Percentiles rank a stretch among this genome's conserved stretches.
These are phyloP conservation scores for Charina bottae DNA, from an alignment of 2,113 vertebrate species.

Conservation along the genomic window DNA sequence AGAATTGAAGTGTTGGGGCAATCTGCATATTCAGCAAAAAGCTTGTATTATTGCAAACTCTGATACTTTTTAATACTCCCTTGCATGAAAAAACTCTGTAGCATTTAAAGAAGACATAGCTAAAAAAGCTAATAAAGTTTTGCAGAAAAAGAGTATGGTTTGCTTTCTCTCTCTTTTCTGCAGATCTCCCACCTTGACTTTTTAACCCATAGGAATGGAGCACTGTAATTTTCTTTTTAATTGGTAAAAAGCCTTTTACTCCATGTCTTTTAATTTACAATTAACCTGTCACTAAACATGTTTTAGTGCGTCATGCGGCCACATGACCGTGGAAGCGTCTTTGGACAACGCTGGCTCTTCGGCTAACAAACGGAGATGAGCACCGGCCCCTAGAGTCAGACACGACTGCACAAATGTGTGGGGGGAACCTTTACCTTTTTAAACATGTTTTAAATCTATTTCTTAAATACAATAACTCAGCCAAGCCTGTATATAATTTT, in stretches of 20 bases:
- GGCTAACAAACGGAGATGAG: no score
- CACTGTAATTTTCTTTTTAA: background rate
- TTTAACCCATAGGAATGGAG: background rate
- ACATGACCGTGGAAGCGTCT: no score
- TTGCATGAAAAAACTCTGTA: background rate
- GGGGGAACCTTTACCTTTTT: no score
- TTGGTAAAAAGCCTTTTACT: slow-evolving; percentile 9
- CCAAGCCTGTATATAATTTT: slow-evolving; percentile 34
- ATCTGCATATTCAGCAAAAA: background rate
- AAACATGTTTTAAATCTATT: slow-evolving; percentile 41
- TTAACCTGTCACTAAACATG: background rate
- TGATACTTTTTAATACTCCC: background rate
- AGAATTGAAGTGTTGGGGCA: background rate
- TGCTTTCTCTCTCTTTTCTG: background rate
- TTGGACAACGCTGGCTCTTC: no score
- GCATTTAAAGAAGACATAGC: background rate
- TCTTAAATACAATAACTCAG: slow-evolving; percentile 43
- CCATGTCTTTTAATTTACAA: background rate
- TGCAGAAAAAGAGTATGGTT: background rate
- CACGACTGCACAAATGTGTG: no score
- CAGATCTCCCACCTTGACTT: background rate
- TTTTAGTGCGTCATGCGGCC: no score
- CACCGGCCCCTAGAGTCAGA: no score
- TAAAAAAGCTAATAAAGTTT: background rate
- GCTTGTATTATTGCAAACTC: background rate